A percentile compares a stretch with the other conserved stretches of the same genome.
phyloP scores from a whole-genome alignment of 2,113 vertebrate species.

The Chloropsis cyanopogon region DNA sequence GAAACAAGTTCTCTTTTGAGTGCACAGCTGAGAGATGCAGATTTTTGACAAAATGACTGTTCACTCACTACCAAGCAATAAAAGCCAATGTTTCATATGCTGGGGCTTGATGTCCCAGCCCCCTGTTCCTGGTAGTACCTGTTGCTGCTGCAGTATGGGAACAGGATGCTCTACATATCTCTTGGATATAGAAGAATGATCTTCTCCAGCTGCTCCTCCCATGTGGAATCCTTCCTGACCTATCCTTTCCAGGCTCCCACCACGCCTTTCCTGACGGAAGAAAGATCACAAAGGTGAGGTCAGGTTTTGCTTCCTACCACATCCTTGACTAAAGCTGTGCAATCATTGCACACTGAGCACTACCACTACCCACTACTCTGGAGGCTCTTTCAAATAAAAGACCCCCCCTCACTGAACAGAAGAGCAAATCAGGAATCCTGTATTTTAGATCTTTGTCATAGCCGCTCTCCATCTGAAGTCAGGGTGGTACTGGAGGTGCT shows the following conservation, averaged over 20 bases:
- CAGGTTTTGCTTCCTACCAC: neutral
- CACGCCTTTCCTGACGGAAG: conserved; percentile 50
- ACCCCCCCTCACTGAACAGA: neutral
- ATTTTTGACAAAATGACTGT: neutral
- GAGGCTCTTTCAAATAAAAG: neutral
- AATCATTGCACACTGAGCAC: neutral
- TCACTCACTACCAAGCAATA: neutral
- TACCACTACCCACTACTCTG: neutral
- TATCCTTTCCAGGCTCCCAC: conserved; percentile 61
- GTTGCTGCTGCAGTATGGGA: conserved; percentile 38
- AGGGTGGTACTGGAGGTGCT: neutral
- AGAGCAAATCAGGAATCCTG: neutral
- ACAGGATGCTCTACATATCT: conserved; percentile 61
- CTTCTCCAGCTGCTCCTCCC: conserved; percentile 48
- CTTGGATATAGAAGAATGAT: conserved; percentile 20
- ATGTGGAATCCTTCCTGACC: conserved; percentile 42
- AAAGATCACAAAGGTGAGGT: neutral
- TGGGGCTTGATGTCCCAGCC: neutral
- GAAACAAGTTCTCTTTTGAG: neutral
- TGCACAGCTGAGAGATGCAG: neutral
- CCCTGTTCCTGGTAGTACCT: conserved; percentile 49
- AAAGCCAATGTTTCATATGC: neutral
- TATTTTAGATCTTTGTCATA: neutral
- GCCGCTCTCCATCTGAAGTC: neutral
- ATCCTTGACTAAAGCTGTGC: neutral